Conservation (phyloP, 2,113 vertebrate species). For the Myiagra hebetior region DNA sequence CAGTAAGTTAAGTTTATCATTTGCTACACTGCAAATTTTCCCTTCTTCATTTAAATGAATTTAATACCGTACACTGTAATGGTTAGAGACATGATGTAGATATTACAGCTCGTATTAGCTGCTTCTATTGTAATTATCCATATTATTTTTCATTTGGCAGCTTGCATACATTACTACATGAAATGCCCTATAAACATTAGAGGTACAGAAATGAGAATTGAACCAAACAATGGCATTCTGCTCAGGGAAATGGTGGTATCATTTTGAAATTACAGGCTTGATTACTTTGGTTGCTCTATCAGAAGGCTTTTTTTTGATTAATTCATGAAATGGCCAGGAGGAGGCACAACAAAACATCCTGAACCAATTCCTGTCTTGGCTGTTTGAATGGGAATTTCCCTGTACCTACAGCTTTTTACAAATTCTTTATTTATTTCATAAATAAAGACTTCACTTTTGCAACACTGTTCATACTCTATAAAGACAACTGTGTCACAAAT, state of each 20-base stretch:
- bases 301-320: slow-evolving; percentile 40
- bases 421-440: not conserved
- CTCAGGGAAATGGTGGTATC: slow-evolving; percentile 43
- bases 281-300: slow-evolving; percentile 58
- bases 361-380: not conserved
- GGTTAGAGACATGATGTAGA: not conserved
- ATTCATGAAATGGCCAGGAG: slow-evolving; percentile 20
- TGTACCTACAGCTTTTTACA: slow-evolving; percentile 35
- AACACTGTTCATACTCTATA: not conserved
- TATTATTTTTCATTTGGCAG: not conserved
- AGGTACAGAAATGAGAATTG: slow-evolving; percentile 52
- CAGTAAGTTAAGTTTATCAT: not conserved
- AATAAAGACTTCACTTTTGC: slow-evolving; percentile 23
- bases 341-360: not conserved
- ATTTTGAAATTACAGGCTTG: slow-evolving; percentile 63
- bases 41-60: not conserved
- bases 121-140: not conserved
- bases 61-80: not conserved
- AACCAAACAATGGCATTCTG: slow-evolving; percentile 54
- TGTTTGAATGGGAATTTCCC: slow-evolving; percentile 17
- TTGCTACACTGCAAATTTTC: not conserved
- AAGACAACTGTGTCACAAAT: not conserved
- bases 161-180: not conserved
- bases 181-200: not conserved
- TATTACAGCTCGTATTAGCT: not conserved